These are phyloP conservation scores for Holothuria leucospilota DNA, from an alignment of 53 echinoderm and acorn worm genomes.

Conservation along the genomic window DNA sequence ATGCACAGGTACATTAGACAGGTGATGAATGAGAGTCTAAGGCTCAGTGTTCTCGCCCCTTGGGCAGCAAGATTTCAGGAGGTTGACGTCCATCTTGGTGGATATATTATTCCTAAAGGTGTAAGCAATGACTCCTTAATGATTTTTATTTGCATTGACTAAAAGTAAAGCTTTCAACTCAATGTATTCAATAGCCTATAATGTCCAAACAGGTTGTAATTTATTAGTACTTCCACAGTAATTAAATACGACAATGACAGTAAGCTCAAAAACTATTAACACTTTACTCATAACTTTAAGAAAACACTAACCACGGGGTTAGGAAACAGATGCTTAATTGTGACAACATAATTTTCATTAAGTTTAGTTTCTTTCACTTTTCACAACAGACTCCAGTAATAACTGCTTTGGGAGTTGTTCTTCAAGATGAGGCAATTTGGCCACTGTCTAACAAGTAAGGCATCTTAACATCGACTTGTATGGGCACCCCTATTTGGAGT, in stretches of 20 bases:
- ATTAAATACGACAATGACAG: too few relatives aligned
- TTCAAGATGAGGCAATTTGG: conserved; percentile 47
- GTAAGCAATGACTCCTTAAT: conserved; percentile 50
- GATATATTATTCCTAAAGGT: conserved; percentile 77
- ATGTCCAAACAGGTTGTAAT: too few relatives aligned
- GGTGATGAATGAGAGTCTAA: conserved; percentile 80
- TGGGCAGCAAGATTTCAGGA: conserved; percentile 79
- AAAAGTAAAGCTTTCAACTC: too few relatives aligned
- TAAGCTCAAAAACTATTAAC: too few relatives aligned
- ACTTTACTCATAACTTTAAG: too few relatives aligned
- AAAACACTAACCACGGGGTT: too few relatives aligned
- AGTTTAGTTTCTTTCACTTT: neutral
- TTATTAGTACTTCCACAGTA: too few relatives aligned
- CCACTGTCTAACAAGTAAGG: conserved; percentile 57
- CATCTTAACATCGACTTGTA: neutral
- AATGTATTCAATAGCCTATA: neutral
- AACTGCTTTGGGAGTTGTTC: conserved; percentile 58
- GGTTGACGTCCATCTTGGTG: conserved; percentile 75
- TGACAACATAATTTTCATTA: too few relatives aligned
- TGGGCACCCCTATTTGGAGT: too few relatives aligned
- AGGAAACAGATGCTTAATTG: too few relatives aligned
- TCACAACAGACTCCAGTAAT: conserved; percentile 56
- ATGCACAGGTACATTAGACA: conserved; percentile 74
- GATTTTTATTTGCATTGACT: too few relatives aligned
- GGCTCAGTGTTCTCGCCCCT: conserved; percentile 76